Conservation (phyloP, 2,113 vertebrate species). For the Oplegnathus fasciatus region DNA sequence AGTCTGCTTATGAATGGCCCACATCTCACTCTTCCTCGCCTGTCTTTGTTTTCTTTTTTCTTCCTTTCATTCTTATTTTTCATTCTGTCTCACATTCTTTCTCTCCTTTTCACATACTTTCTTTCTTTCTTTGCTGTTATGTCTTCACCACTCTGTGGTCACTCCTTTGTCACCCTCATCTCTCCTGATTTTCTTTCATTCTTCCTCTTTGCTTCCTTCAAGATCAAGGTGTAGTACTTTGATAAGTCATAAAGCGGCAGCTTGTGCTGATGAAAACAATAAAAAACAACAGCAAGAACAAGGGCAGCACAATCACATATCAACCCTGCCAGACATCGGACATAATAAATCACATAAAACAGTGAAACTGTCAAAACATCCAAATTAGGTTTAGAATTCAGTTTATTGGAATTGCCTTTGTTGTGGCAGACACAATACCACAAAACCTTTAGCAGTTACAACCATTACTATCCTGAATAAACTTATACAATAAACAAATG, state of each 20-base stretch:
- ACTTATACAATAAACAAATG: background rate
- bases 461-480: conserved; percentile 12
- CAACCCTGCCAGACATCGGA: conserved; percentile 47
- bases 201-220: conserved; percentile 41
- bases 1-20: conserved; percentile 83
- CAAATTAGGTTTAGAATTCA: conserved; percentile 57
- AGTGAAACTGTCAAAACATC: conserved; percentile 63
- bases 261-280: conserved; percentile 67
- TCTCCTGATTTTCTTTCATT: conserved; percentile 46
- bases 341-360: conserved; percentile 57
- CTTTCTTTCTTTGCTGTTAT: conserved; percentile 69
- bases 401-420: conserved; percentile 51
- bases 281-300: conserved; percentile 61
- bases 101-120: conserved; percentile 57
- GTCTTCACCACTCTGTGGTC: conserved; percentile 65
- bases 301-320: conserved; percentile 51
- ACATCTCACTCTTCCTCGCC: conserved; percentile 76
- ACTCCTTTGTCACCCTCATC: conserved; percentile 60
- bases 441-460: conserved; percentile 35
- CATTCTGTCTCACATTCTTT: conserved; percentile 66
- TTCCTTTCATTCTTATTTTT: conserved; percentile 68
- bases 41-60: conserved; percentile 73
- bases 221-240: conserved; percentile 70
- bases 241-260: conserved; percentile 58
- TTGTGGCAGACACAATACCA: conserved; percentile 59